Evolutionary conservation across 2,797 vertebrate species (phyloP).

Genomic region (Characodon lateralis): DNA sequence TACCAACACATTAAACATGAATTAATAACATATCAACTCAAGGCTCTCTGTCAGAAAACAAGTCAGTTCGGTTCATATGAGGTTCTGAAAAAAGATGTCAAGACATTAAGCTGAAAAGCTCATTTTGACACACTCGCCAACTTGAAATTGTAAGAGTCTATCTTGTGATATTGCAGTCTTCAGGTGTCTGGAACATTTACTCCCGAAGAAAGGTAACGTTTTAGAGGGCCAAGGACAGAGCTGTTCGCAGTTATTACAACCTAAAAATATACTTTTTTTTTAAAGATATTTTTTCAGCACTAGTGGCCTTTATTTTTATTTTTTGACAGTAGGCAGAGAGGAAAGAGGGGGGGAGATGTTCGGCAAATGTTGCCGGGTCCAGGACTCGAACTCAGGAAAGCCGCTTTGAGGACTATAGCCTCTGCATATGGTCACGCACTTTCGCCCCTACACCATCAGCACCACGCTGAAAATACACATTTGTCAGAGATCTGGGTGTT

Average conservation of each 20-base stretch:
- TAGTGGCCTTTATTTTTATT: too few species aligned
- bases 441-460: too few species aligned
- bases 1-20: constrained; percentile 9
- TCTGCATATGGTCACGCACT: too few species aligned
- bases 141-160: constrained; percentile 54
- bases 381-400: too few species aligned
- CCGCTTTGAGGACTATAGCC: too few species aligned
- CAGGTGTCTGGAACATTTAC: constrained; percentile 44
- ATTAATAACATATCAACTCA: constrained; percentile 28
- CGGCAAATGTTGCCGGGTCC: too few species aligned
- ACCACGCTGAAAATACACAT: too few species aligned
- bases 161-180: constrained; percentile 30
- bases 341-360: too few species aligned
- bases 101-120: constrained; percentile 40
- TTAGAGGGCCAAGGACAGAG: neutral
- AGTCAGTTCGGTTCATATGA: constrained; percentile 2
- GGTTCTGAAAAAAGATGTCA: constrained; percentile 40
- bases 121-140: constrained; percentile 58
- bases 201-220: neutral
- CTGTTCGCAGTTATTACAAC: neutral
- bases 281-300: too few species aligned
- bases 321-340: too few species aligned
- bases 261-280: neutral
- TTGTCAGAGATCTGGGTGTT: neutral
- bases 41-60: neutral